Evolutionary conservation across 1,140 invertebrate genomes (phyloP).

Genomic region (Nephila pilipes): DNA sequence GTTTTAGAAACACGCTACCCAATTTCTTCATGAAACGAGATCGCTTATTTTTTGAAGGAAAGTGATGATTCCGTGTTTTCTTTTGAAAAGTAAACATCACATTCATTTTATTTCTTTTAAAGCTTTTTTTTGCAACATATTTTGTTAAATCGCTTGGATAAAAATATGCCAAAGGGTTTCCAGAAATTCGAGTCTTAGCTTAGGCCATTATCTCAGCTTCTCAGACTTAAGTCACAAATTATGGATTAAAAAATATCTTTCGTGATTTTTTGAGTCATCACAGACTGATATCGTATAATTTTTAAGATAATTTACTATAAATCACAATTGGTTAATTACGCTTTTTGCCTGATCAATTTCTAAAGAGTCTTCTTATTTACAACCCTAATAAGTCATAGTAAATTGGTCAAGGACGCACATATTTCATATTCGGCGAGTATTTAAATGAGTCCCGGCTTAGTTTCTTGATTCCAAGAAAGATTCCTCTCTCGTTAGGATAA

Average conservation of each 20-base stretch:
- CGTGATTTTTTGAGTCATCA: not conserved
- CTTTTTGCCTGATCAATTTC: too few species aligned
- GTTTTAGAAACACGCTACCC: constrained; percentile 25
- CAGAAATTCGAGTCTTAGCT: not conserved
- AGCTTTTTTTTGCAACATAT: not conserved
- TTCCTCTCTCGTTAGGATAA: too few species aligned
- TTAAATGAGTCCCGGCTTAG: too few species aligned
- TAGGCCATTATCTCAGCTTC: not conserved
- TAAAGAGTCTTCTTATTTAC: too few species aligned
- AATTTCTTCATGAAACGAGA: constrained; percentile 33
- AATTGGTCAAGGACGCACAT: too few species aligned
- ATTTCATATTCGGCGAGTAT: too few species aligned
- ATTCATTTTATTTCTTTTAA: constrained; percentile 20
- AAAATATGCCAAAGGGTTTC: constrained; percentile 10
- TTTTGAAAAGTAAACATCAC: constrained; percentile 30
- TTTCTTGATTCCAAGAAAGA: too few species aligned
- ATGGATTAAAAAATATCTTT: not conserved
- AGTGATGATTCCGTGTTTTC: constrained; percentile 40
- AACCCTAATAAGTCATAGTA: too few species aligned
- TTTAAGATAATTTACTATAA: not conserved
- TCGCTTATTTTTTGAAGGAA: constrained; percentile 24
- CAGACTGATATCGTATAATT: not conserved
- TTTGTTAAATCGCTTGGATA: constrained; percentile 14
- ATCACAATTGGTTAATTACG: too few species aligned
- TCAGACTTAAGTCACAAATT: not conserved